A percentile compares a stretch with the other conserved stretches of the same genome.
These are phyloP conservation scores for Plagodis pulveraria DNA, from an alignment of 2,888 invertebrate genomes.

Conservation along the genomic window DNA sequence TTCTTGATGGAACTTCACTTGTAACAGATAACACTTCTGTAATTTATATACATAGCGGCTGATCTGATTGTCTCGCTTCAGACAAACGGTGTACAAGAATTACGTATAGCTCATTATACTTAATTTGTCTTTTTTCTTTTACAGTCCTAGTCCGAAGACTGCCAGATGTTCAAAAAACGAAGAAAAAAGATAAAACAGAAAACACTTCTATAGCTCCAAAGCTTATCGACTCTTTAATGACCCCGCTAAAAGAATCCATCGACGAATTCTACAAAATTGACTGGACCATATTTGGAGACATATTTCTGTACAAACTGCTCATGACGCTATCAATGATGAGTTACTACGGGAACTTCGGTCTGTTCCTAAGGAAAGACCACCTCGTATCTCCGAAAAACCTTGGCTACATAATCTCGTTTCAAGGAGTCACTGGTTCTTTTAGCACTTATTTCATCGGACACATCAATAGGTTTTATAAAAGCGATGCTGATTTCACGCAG, in stretches of 20 bases:
- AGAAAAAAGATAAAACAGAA: conserved; percentile 26
- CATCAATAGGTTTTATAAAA: conserved; percentile 69
- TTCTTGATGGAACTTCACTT: too few relatives aligned
- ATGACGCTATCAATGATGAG: conserved; percentile 74
- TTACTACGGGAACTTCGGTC: conserved; percentile 76
- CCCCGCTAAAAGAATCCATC: conserved; percentile 57
- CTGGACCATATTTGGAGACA: conserved; percentile 80
- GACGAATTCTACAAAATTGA: conserved; percentile 73
- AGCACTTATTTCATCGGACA: conserved; percentile 71
- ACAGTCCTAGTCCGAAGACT: conserved; percentile 49
- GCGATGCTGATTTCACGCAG: conserved; percentile 63
- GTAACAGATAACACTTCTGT: too few relatives aligned
- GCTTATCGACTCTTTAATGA: conserved; percentile 41
- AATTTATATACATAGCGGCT: too few relatives aligned
- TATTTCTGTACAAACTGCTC: conserved; percentile 78
- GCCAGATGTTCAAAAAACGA: conserved; percentile 41
- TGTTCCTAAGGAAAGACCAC: conserved; percentile 73
- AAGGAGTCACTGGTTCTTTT: conserved; percentile 71
- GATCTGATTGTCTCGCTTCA: neutral
- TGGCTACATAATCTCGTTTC: conserved; percentile 83
- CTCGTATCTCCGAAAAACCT: conserved; percentile 71
- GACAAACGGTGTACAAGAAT: too few relatives aligned
- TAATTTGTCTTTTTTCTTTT: conserved; percentile 27
- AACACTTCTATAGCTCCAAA: conserved; percentile 33
- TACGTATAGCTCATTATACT: neutral